Base-by-base conservation (phyloP, 2,113 vertebrate genomes). In the Hassar affinis region DNA sequence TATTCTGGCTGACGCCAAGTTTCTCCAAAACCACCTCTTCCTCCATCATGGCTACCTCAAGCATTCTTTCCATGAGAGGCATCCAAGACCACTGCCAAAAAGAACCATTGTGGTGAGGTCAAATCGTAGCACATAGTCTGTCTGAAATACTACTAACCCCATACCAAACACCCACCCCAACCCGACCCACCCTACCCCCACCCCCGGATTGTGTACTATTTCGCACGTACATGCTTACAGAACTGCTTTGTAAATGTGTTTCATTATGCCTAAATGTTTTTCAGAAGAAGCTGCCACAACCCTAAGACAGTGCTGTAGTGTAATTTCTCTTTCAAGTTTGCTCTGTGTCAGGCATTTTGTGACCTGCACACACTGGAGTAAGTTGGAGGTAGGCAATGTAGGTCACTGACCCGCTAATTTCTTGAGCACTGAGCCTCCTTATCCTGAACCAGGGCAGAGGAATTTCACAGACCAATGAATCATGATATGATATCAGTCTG, bases 101-200 rank as follows among this genome's bases (percentile, higher is more conserved):
- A 86, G 7, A 84, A 59, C 9, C 80, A 85, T 88, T 91, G 87
- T 90, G 90, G 88, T 90, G 85, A 80, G 59, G 79, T 84, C 69
- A 35, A 30, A 6, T 49, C 64, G 62, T 82, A 78, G 64, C 88
- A 84, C 80, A 45, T n/a, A 52, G 82, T 4, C 74, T 66, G 17
- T n/a, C 33, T 52, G 22, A 68, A 66, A 57, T 57, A 68, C 25
- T 71, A 45, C 79, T 7, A 45, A 45, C 17, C 6, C 52, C 27
- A n/a, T 42, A 42, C 38, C 38, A 42, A 42, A 42, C 38, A 42
- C 6, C 38, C 38, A 42, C 38, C 49, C 35, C 27, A 11, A 42
- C 38, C 38, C 38, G 2, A 42, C 38, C 38, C 38, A 42, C 38
- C 49, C 35, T 18, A 11, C 68, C 11, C 6, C 17, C 38, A 0